Evolutionary conservation across 2,888 invertebrate genomes (phyloP).

Genomic region (Cyrtodaria siliqua): DNA sequence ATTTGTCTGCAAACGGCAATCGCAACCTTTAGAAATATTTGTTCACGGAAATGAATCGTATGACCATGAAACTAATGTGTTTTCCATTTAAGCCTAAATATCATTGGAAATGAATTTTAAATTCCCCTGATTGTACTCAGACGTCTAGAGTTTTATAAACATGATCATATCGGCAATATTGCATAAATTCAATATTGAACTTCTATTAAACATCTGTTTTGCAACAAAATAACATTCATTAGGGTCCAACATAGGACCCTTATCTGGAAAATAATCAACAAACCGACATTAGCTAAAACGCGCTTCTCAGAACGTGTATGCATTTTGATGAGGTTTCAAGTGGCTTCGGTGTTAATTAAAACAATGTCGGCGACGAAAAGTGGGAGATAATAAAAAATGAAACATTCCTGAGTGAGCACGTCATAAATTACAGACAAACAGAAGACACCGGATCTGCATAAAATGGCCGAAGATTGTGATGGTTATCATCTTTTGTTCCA

Average conservation of each 20-base stretch:
- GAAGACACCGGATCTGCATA: no score
- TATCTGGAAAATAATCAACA: conserved; percentile 22
- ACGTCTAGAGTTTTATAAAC: not conserved
- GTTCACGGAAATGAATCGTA: no score
- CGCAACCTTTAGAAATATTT: no score
- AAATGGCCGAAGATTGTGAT: no score
- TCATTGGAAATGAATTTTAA: no score
- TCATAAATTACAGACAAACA: conserved; percentile 11
- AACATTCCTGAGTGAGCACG: conserved; percentile 1
- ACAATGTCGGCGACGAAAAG: conserved; percentile 5
- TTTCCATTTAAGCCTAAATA: no score
- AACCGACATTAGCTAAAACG: conserved; percentile 17
- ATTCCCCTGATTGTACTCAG: no score
- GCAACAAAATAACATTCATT: conserved; percentile 10
- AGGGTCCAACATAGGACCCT: conserved; percentile 3
- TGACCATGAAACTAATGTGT: no score
- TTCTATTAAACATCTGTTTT: conserved; percentile 30
- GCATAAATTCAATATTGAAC: conserved; percentile 12
- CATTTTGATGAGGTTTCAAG: conserved; percentile 25
- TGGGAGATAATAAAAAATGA: no score
- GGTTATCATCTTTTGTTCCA: no score
- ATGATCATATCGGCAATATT: conserved; percentile 12
- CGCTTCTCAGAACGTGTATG: conserved; percentile 11
- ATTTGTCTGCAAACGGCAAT: no score
- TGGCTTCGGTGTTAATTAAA: conserved; percentile 22